These are phyloP conservation scores for Pammene fasciana DNA, from an alignment of 2,888 invertebrate species.

Conservation along the genomic window DNA sequence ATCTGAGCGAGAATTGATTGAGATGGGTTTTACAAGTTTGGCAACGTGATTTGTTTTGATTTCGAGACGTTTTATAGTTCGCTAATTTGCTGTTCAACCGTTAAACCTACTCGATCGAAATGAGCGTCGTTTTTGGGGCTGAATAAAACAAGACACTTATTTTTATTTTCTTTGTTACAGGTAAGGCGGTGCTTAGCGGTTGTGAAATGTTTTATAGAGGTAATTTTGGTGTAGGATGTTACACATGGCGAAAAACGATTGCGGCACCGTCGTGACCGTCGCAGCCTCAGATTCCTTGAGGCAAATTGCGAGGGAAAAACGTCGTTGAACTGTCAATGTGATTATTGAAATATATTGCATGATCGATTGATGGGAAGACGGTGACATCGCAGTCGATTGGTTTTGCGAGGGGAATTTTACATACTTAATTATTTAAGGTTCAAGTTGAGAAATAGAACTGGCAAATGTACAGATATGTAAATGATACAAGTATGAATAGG, in stretches of 20 bases:
- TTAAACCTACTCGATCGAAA: conserved; percentile 37
- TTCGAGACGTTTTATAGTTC: conserved; percentile 35
- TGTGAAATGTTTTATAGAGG: conserved; percentile 38
- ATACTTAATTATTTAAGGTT: too few relatives aligned
- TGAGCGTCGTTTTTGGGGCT: conserved; percentile 29
- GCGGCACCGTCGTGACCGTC: conserved; percentile 13
- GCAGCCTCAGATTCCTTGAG: conserved; percentile 26
- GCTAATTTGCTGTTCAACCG: conserved; percentile 37
- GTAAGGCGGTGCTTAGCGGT: conserved; percentile 44
- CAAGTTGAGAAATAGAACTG: too few relatives aligned
- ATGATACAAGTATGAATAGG: too few relatives aligned
- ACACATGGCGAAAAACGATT: conserved; percentile 16
- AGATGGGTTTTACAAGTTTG: conserved; percentile 37
- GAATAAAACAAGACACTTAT: conserved; percentile 38
- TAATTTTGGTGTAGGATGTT: conserved; percentile 33
- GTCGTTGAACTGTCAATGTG: conserved; percentile 38
- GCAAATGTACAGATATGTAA: too few relatives aligned
- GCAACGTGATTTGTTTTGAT: conserved; percentile 41
- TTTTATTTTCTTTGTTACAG: conserved; percentile 48
- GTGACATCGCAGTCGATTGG: conserved; percentile 20
- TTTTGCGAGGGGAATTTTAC: conserved; percentile 7
- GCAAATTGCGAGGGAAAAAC: conserved; percentile 33
- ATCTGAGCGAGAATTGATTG: conserved; percentile 42
- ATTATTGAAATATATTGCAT: conserved; percentile 43
- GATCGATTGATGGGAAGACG: conserved; percentile 37